Percentiles rank a stretch among this genome's conserved stretches.
Conservation (phyloP, 2,113 vertebrate genomes). For the Passer domesticus region DNA sequence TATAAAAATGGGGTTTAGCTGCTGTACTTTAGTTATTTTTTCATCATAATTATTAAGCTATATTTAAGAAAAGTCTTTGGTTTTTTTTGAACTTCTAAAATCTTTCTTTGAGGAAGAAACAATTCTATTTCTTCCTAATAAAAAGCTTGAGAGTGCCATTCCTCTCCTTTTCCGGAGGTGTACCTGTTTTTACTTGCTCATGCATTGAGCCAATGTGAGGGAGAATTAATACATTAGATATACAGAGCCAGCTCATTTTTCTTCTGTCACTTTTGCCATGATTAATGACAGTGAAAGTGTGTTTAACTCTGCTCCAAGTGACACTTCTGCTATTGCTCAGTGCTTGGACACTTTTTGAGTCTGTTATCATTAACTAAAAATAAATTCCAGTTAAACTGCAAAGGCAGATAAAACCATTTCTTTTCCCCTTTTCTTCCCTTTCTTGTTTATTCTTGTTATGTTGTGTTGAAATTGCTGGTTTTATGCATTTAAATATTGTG, state of each 20-base stretch:
- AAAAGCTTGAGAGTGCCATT: background rate
- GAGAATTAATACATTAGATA: constrained; percentile 69
- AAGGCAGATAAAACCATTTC: constrained; percentile 21
- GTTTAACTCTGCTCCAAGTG: constrained; percentile 59
- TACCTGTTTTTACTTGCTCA: constrained; percentile 37
- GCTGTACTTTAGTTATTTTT: background rate
- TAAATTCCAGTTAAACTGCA: constrained; percentile 23
- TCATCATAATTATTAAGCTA: background rate
- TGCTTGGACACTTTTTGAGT: constrained; percentile 11
- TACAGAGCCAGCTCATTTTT: constrained; percentile 64
- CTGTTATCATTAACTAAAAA: constrained; percentile 58
- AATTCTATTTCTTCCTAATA: background rate
- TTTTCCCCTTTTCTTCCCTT: background rate
- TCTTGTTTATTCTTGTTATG: background rate
- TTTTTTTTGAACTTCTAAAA: background rate
- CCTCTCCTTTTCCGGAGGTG: background rate
- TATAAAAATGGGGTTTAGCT: background rate
- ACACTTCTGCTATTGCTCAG: constrained; percentile 46
- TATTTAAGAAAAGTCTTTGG: background rate
- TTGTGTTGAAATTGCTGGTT: background rate
- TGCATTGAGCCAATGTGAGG: constrained; percentile 44
- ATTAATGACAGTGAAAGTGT: constrained; percentile 60
- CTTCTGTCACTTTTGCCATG: constrained; percentile 67
- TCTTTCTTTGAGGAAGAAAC: background rate
- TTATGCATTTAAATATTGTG: background rate